Evolutionary conservation across 2,113 vertebrate species (phyloP), one percentile per base, ranked within the genome.

Genomic region (Mastomys natalensis): DNA sequence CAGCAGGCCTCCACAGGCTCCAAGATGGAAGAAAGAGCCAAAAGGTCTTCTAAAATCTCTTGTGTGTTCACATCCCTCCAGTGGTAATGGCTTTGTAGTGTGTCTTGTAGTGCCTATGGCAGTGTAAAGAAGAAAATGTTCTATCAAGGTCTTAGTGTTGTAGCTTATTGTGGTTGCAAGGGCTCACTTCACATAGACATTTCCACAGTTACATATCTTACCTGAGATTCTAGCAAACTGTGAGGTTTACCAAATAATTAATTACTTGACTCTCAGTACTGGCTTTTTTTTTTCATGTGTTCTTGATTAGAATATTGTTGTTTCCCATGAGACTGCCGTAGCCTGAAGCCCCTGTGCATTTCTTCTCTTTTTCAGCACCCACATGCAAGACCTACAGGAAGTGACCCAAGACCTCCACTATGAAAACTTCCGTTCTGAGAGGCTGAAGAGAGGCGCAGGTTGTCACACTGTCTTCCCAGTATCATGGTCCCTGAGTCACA

Each of bases 401-500:
- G 99, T 99, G 95, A 99, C 99, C 94, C 99, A 99, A 98, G 99
- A 99, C 97, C 99, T 99, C 88, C 99, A 99, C 98, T 99, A 99
- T 9, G 99, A 99, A 98, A 99, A 99, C 98, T 99, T 99, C 99
- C 99, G 99, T 97, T 99, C 99, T 0, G 99, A 99, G 90, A 99
- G 99, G 96, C 99, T 99, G 97, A 99, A 99, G 94, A 99, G 99
- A 97, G 99, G 99, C 15, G 98, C 99, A 99, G 99, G 99, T 99
- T 98, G 98, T 93, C 51, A 16, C 2, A 4, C 37, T 45, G 7
- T 62, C 95, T 51, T 37, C n/a, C 58, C 58, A 15, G 8, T 62
- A 84, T 84, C 24, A 43, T 31, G 15, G 45, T 29, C 78, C 62
- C 86, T 6, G 3, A 16, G 62, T 72, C 34, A 0, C 6, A 2